These are phyloP conservation scores for Steromphala cineraria DNA, from an alignment of 2,888 invertebrate species.

Conservation along the genomic window DNA sequence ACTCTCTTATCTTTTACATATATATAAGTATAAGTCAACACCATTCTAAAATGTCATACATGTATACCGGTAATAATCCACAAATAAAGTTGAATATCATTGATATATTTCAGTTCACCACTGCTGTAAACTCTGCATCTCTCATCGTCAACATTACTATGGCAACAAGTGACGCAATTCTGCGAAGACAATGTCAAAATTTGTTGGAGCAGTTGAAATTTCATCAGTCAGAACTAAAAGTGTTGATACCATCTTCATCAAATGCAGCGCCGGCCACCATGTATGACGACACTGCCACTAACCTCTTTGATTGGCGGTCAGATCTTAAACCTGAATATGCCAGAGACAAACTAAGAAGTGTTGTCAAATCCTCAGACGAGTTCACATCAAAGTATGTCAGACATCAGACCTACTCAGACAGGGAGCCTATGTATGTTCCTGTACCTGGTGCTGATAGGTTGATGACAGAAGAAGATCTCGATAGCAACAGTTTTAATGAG, in stretches of 20 bases:
- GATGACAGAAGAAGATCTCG: too few relatives aligned
- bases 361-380: background rate
- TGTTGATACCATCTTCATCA: background rate
- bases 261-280: background rate
- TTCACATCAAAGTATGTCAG: background rate
- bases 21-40: too few relatives aligned
- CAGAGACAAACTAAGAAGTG: slow-evolving; percentile 16
- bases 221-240: slow-evolving; percentile 53
- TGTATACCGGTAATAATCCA: too few relatives aligned
- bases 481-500: too few relatives aligned
- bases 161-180: slow-evolving; percentile 40
- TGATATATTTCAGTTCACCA: too few relatives aligned
- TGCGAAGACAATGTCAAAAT: slow-evolving; percentile 54
- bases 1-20: too few relatives aligned
- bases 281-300: background rate
- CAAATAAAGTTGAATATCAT: too few relatives aligned
- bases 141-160: background rate
- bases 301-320: background rate
- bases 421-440: too few relatives aligned
- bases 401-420: too few relatives aligned
- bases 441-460: too few relatives aligned
- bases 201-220: slow-evolving; percentile 55
- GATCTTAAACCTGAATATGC: slow-evolving; percentile 27
- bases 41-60: too few relatives aligned
- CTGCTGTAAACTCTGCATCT: too few relatives aligned